phyloP scores from a whole-genome alignment of 1,140 invertebrate genomes.

The Aphaenogaster floridana region DNA sequence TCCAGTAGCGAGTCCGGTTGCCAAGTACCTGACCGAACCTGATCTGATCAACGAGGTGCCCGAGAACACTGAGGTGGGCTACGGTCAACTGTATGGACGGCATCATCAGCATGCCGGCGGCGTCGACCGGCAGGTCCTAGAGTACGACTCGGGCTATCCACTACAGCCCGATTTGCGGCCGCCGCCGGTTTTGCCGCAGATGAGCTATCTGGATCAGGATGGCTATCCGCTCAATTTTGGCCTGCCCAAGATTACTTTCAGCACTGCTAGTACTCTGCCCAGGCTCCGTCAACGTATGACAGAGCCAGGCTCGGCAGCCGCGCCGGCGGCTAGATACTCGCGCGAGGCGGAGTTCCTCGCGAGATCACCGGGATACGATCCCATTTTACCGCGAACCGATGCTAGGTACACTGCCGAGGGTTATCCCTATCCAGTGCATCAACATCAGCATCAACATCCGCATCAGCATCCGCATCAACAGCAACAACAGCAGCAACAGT shows the following conservation, averaged over 20 bases:
- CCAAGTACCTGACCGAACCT: conserved; percentile 83
- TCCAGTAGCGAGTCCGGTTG: conserved; percentile 77
- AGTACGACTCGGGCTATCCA: conserved; percentile 80
- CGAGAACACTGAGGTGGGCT: conserved; percentile 75
- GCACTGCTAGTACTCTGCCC: conserved; percentile 86
- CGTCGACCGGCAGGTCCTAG: conserved; percentile 73
- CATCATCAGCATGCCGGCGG: conserved; percentile 69
- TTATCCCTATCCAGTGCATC: conserved; percentile 88
- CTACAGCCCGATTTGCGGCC: conserved; percentile 78
- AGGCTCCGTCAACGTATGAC: conserved; percentile 82
- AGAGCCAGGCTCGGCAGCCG: conserved; percentile 87
- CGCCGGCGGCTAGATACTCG: conserved; percentile 89
- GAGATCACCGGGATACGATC: conserved; percentile 85
- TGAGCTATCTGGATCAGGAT: conserved; percentile 89
- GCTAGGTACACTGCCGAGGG: conserved; percentile 93
- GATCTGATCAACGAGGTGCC: conserved; percentile 85
- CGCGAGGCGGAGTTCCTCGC: conserved; percentile 90
- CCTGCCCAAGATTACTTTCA: conserved; percentile 89
- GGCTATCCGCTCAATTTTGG: conserved; percentile 94
- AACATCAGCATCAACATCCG: conserved; percentile 78
- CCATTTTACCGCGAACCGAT: conserved; percentile 84
- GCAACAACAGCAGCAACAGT: conserved; percentile 31
- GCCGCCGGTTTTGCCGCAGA: conserved; percentile 71
- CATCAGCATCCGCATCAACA: conserved; percentile 83
- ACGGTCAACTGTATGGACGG: conserved; percentile 75